Conservation (phyloP, 2,797 vertebrate species). For the Chelon auratus region DNA sequence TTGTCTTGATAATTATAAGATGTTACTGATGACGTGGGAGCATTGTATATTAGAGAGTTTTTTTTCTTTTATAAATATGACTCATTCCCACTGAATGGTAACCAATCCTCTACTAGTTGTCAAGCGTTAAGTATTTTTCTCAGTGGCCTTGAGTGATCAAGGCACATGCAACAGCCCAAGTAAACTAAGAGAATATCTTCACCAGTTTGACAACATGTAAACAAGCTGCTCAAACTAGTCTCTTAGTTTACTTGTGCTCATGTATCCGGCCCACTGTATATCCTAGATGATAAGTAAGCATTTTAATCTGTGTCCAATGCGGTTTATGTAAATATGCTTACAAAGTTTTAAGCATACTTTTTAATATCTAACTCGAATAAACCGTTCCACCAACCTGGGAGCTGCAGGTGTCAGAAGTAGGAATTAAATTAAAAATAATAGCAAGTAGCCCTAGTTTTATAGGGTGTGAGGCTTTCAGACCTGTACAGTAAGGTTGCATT, state of each 20-base stretch:
- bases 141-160: not conserved
- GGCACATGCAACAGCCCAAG: not conserved
- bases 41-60: conserved; percentile 6
- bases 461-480: conserved; percentile 64
- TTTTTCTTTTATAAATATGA: not conserved
- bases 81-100: conserved; percentile 64
- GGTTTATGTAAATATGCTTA: conserved; percentile 66
- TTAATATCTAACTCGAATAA: conserved; percentile 33
- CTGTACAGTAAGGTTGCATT: conserved; percentile 42
- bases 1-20: conserved; percentile 26
- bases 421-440: conserved; percentile 43
- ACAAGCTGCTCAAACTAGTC: not conserved
- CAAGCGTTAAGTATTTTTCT: conserved; percentile 44
- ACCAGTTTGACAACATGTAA: not conserved
- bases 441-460: conserved; percentile 80
- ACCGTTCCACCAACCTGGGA: conserved; percentile 30
- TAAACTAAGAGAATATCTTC: no score
- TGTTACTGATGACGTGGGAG: conserved; percentile 73
- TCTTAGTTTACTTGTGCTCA: not conserved
- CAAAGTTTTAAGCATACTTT: conserved; percentile 38
- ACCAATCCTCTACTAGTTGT: conserved; percentile 32
- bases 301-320: conserved; percentile 53
- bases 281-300: conserved; percentile 19
- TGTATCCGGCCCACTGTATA: not conserved
- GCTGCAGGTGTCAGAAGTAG: conserved; percentile 41